Evolutionary conservation across 2,797 vertebrate genomes (phyloP).

Genomic region (Danio kyathit): DNA sequence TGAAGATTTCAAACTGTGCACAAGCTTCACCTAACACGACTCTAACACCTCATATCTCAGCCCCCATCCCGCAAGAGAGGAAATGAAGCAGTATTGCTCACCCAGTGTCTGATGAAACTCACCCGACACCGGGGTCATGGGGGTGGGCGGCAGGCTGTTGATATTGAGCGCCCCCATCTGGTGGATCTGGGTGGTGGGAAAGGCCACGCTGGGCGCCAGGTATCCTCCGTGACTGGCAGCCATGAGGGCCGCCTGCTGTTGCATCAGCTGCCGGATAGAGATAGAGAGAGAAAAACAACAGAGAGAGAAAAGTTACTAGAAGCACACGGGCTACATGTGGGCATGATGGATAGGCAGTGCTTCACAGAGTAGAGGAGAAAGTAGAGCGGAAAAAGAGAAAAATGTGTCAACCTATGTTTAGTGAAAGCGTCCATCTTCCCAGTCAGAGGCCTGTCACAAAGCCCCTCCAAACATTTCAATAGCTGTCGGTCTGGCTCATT

Average conservation of each 20-base stretch:
- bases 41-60: background rate
- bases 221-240: slow-evolving; percentile 95
- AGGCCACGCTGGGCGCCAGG: slow-evolving; percentile 92
- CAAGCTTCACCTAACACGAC: background rate
- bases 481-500: slow-evolving; percentile 76
- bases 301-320: slow-evolving; percentile 42
- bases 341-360: slow-evolving; percentile 79
- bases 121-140: slow-evolving; percentile 92
- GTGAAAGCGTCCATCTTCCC: slow-evolving; percentile 77
- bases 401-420: slow-evolving; percentile 83
- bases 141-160: slow-evolving; percentile 89
- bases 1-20: no score
- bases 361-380: slow-evolving; percentile 75
- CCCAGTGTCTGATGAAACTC: slow-evolving; percentile 80
- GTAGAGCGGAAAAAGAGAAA: slow-evolving; percentile 77
- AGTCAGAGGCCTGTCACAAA: slow-evolving; percentile 79
- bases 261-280: slow-evolving; percentile 91
- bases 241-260: slow-evolving; percentile 97
- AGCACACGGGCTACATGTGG: slow-evolving; percentile 71
- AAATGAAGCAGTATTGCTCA: slow-evolving; percentile 77
- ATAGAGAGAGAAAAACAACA: slow-evolving; percentile 67
- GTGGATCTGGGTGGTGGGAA: slow-evolving; percentile 95
- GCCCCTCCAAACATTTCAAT: slow-evolving; percentile 78
- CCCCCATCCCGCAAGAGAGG: slow-evolving; percentile 51
- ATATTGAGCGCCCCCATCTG: slow-evolving; percentile 97